phyloP scores from a whole-genome alignment of 2,113 vertebrate genomes.

The Rissa tridactyla region DNA sequence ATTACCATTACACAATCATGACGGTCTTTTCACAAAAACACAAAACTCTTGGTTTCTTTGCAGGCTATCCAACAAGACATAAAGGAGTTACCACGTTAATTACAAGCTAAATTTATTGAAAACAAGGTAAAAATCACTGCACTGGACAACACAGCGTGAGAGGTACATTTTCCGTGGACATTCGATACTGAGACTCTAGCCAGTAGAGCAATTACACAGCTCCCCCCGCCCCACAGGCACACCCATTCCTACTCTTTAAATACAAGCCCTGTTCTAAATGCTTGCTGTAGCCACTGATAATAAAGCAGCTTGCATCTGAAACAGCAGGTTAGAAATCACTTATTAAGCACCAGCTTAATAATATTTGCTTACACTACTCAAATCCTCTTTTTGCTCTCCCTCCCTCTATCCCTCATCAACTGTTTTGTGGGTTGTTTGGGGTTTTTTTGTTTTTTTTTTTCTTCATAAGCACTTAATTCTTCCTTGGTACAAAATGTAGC shows the following conservation, averaged over 20 bases:
- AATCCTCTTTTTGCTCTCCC: background rate
- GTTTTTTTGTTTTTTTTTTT: background rate
- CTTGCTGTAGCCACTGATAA: slow-evolving; percentile 4
- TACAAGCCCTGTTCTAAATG: slow-evolving; percentile 35
- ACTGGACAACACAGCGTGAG: slow-evolving; percentile 20
- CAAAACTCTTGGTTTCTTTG: background rate
- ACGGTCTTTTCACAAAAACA: background rate
- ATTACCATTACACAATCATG: background rate
- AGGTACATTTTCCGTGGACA: background rate
- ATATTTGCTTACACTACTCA: background rate
- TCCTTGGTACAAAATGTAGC: slow-evolving; percentile 65
- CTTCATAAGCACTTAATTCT: slow-evolving; percentile 27
- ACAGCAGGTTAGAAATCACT: slow-evolving; percentile 55
- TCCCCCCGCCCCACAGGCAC: slow-evolving; percentile 21
- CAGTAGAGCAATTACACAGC: slow-evolving; percentile 52
- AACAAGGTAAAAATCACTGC: slow-evolving; percentile 58
- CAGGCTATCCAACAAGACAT: background rate
- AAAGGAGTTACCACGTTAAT: background rate
- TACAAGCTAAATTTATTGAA: slow-evolving; percentile 59
- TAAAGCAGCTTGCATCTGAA: slow-evolving; percentile 27
- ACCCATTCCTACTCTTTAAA: background rate
- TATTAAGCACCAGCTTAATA: slow-evolving; percentile 77
- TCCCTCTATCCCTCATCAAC: background rate
- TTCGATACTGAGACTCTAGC: slow-evolving; percentile 14
- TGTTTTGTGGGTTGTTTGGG: background rate